A percentile compares a stretch with the other conserved stretches of the same genome.
phyloP scores from a whole-genome alignment of 2,888 invertebrate species.

The Steromphala cineraria region DNA sequence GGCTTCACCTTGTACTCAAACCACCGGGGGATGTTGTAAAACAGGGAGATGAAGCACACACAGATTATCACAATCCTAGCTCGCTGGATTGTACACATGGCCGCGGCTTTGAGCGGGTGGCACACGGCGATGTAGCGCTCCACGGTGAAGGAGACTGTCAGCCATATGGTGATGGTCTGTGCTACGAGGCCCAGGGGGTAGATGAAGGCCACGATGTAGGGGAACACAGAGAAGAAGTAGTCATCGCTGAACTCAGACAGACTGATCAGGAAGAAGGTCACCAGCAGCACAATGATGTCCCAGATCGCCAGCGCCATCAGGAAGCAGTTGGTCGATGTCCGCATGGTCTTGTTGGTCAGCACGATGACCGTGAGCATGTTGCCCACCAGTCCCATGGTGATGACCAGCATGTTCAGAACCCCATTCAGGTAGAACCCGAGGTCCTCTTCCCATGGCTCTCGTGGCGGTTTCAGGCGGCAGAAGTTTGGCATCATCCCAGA shows the following conservation, averaged over 20 bases:
- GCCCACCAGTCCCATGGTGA: slow-evolving; percentile 82
- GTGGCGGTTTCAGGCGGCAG: slow-evolving; percentile 5
- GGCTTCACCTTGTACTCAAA: slow-evolving; percentile 75
- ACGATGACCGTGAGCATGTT: slow-evolving; percentile 80
- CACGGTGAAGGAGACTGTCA: slow-evolving; percentile 82
- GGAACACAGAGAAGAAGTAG: slow-evolving; percentile 54
- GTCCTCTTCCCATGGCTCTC: slow-evolving; percentile 11
- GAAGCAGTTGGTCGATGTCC: slow-evolving; percentile 82
- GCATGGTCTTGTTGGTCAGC: slow-evolving; percentile 81
- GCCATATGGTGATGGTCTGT: slow-evolving; percentile 95
- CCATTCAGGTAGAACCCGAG: slow-evolving; percentile 60
- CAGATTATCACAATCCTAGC: slow-evolving; percentile 89
- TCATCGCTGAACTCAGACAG: slow-evolving; percentile 54
- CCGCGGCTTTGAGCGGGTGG: slow-evolving; percentile 88
- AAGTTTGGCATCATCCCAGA: not conserved
- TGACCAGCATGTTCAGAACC: slow-evolving; percentile 61
- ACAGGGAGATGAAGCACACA: slow-evolving; percentile 86
- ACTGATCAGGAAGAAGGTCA: slow-evolving; percentile 67
- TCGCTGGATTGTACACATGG: slow-evolving; percentile 91
- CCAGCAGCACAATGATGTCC: slow-evolving; percentile 71
- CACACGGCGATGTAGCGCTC: slow-evolving; percentile 92
- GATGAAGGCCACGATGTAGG: slow-evolving; percentile 69
- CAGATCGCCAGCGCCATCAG: slow-evolving; percentile 72
- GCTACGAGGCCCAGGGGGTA: slow-evolving; percentile 88
- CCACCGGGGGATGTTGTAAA: slow-evolving; percentile 88